Evolutionary conservation across 1,140 invertebrate species (phyloP), one percentile per base, ranked within the genome.

Genomic region (Microplitis mediator): DNA sequence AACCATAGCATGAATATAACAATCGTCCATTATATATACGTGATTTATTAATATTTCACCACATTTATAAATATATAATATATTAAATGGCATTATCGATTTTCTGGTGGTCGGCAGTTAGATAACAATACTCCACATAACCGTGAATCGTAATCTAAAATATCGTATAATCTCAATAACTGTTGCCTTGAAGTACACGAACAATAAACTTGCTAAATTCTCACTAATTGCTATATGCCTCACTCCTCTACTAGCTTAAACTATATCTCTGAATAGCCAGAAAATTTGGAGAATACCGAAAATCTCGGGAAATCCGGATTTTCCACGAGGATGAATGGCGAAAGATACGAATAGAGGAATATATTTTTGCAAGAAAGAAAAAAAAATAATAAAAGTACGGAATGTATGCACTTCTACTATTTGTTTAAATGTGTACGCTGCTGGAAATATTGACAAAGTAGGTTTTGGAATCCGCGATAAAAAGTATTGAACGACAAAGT

Each of bases 41-140:
- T 73, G 74, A 75, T 75, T 75, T 67, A 74, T 73, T 70, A 77
- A 77, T 77, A 81, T 81, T 80, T 81, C 79, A 75, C 65, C 72
- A 65, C 36, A 45, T 3, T 45, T 45, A 31, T 16, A 34, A 23
- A 54, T 56, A 32, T 39, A 35, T 32, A 60, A 13, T 45, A 45
- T 45, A 35, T 31, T 35, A 23, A 31, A 32, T 9, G 6, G 32
- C 5, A 31, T 61, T 61, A 61, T 61, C 60, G 23, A 32, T 61
- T 31, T 31, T 61, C 60, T 61, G 23, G 23, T 35, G 32, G 16
- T 13, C n/a, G 32, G 16, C 61, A n/a, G 13, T 69, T 61, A 23
- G 66, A 68, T 68, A 69, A 45, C 68, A n/a, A 51, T 69, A 11
- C 39, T 69, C 50, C n/a, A 50, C 16, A 71, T 74, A 69, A 63